Percentiles rank a stretch among this genome's conserved stretches.
These are phyloP conservation scores for Crotalus tigris DNA, from an alignment of 2,113 vertebrate species.

Conservation along the genomic window DNA sequence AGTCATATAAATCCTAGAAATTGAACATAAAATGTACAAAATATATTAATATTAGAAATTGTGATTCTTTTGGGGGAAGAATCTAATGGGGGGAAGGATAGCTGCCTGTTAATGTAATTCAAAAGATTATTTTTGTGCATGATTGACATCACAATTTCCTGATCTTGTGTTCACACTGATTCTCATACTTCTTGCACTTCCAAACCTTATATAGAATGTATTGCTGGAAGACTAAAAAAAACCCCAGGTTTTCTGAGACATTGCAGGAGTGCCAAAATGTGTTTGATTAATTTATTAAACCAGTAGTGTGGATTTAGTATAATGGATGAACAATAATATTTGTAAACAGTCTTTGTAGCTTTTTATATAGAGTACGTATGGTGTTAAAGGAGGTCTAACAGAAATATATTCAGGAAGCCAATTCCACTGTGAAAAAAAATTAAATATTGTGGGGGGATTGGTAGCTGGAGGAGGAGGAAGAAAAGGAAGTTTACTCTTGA, in stretches of 20 bases:
- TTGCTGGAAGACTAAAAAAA: neutral
- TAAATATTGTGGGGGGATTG: conserved; percentile 13
- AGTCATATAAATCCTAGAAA: neutral
- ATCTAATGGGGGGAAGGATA: neutral
- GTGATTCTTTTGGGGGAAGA: neutral
- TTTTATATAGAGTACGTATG: conserved; percentile 10
- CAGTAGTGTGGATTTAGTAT: conserved; percentile 22
- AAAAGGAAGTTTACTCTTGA: neutral
- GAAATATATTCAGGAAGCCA: conserved; percentile 32
- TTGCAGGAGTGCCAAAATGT: conserved; percentile 18
- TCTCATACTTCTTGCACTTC: conserved; percentile 3
- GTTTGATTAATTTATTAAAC: conserved; percentile 34
- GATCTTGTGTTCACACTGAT: neutral
- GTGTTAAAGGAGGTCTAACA: conserved; percentile 26
- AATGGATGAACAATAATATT: conserved; percentile 38
- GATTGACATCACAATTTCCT: neutral
- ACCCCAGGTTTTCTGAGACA: neutral
- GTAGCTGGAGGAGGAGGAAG: neutral
- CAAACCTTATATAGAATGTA: neutral
- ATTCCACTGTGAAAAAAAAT: conserved; percentile 12
- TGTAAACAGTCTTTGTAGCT: conserved; percentile 14
- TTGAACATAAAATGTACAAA: neutral
- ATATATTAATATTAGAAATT: neutral
- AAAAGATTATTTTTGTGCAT: neutral
- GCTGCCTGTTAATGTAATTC: neutral